A percentile compares a stretch with the other conserved stretches of the same genome.
Conservation (phyloP, 1,140 invertebrate species). For the Saccostrea glomerata region DNA sequence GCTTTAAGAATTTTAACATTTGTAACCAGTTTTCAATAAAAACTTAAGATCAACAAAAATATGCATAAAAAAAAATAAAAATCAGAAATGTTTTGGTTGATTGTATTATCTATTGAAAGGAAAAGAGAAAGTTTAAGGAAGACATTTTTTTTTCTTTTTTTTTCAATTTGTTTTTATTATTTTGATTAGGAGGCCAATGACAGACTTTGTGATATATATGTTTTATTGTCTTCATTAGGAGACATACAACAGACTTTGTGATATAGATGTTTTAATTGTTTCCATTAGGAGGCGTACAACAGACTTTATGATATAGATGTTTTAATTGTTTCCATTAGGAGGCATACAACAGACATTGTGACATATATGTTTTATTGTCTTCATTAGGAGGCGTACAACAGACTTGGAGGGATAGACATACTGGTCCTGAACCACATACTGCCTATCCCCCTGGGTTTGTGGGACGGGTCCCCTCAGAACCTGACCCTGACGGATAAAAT, state of each 20-base stretch:
- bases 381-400: constrained; percentile 61
- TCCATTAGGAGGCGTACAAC: constrained; percentile 60
- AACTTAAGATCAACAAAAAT: no score
- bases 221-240: constrained; percentile 56
- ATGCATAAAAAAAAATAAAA: no score
- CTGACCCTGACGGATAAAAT: constrained; percentile 64
- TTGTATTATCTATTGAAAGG: no score
- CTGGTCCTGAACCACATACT: constrained; percentile 75
- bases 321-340: constrained; percentile 37
- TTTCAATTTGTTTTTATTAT: no score
- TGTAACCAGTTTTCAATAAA: no score
- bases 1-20: no score
- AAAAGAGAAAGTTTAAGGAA: no score
- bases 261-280: constrained; percentile 29
- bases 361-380: background rate
- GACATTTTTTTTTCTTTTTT: no score
- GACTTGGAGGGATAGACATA: constrained; percentile 72
- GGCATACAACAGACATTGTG: constrained; percentile 64
- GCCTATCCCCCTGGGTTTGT: constrained; percentile 63
- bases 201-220: constrained; percentile 61
- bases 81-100: no score
- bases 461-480: constrained; percentile 68
- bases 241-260: constrained; percentile 64
- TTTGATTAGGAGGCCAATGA: constrained; percentile 55
- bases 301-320: constrained; percentile 61